Conservation (phyloP, 2,888 invertebrate genomes). For the Lycophotia porphyrea region DNA sequence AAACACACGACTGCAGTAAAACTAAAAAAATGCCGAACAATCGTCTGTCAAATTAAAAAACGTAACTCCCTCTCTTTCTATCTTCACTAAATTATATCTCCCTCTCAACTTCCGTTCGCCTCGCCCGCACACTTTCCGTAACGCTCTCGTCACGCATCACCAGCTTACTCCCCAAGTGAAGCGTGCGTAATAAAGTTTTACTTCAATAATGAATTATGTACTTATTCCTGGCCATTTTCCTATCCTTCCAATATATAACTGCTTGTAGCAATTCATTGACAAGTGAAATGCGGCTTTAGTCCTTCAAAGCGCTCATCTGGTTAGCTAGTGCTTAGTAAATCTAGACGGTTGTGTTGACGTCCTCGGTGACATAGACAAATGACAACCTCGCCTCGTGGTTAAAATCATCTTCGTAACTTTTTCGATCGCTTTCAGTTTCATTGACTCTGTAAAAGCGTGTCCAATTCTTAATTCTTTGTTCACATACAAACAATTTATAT, state of each 20-base stretch:
- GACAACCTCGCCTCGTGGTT: background rate
- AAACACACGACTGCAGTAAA: no score
- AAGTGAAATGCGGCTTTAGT: background rate
- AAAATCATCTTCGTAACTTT: background rate
- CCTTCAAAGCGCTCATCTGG: background rate
- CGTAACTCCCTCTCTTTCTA: no score
- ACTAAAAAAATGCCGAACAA: no score
- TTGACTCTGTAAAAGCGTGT: constrained; percentile 22
- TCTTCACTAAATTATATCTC: no score
- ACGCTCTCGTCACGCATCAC: no score
- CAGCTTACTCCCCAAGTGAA: no score
- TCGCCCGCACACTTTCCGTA: no score
- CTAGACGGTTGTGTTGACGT: background rate
- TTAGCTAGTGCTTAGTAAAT: background rate
- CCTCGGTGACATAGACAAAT: constrained; percentile 16
- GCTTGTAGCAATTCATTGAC: background rate
- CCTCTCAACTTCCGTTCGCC: no score
- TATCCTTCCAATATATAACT: background rate
- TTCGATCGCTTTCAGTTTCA: constrained; percentile 21
- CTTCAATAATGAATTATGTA: no score
- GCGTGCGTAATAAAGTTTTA: no score
- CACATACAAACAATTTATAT: constrained; percentile 17
- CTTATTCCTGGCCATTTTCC: background rate
- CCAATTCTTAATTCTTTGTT: constrained; percentile 23
- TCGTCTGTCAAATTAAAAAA: no score